Conservation (phyloP, 2,113 vertebrate genomes). For the Chloebia gouldiae region DNA sequence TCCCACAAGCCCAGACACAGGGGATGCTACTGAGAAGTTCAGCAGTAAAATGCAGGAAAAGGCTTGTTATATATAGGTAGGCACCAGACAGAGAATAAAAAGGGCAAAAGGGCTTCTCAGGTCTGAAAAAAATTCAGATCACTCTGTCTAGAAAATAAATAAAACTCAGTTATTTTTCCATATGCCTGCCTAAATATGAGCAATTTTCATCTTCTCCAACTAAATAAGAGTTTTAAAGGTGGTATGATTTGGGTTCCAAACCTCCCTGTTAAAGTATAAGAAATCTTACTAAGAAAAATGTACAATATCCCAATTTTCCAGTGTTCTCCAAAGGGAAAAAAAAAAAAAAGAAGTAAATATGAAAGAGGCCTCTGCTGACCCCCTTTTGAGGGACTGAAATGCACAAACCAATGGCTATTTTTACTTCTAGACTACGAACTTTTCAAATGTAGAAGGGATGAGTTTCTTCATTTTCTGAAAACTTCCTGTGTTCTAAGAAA, state of each 20-base stretch:
- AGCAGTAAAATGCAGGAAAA: not conserved
- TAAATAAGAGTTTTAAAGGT: not conserved
- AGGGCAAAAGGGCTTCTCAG: not conserved
- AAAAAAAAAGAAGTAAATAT: not conserved
- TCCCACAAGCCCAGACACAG: not conserved
- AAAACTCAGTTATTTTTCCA: not conserved
- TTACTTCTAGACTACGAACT: not conserved
- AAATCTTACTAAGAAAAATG: not conserved
- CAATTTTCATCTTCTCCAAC: not conserved
- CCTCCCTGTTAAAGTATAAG: not conserved
- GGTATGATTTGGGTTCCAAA: not conserved
- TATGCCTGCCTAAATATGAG: not conserved
- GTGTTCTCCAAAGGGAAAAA: not conserved
- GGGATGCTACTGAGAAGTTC: not conserved
- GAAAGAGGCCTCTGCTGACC: not conserved
- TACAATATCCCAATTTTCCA: not conserved
- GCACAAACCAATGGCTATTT: not conserved
- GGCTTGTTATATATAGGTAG: not conserved
- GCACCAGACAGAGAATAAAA: not conserved
- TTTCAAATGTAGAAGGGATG: not conserved
- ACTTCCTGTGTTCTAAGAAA: not conserved
- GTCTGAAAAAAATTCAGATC: not conserved
- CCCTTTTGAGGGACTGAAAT: not conserved
- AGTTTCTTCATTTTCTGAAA: not conserved
- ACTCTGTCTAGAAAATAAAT: not conserved